A percentile compares a stretch with the other conserved stretches of the same genome.
These are phyloP conservation scores for Pandemis corylana DNA, from an alignment of 2,888 invertebrate species.

Conservation along the genomic window DNA sequence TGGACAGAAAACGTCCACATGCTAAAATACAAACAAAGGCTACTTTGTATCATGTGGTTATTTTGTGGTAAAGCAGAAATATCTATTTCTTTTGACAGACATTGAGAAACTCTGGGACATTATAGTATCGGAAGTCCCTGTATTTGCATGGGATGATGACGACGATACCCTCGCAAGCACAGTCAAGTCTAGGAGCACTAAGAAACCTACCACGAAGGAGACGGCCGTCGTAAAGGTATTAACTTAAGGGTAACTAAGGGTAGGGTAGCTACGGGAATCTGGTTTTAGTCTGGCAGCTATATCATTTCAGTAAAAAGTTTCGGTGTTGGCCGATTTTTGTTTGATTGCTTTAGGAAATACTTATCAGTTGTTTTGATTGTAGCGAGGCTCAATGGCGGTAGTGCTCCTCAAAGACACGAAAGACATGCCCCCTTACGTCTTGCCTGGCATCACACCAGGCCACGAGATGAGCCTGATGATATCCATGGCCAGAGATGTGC, in stretches of 20 bases:
- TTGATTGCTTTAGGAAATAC: too few relatives aligned
- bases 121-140: slow-evolving; percentile 58
- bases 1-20: too few relatives aligned
- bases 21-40: too few relatives aligned
- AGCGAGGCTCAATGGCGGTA: slow-evolving; percentile 58
- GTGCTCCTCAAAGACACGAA: slow-evolving; percentile 63
- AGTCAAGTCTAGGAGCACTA: slow-evolving; percentile 63
- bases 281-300: too few relatives aligned
- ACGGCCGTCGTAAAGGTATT: slow-evolving; percentile 52
- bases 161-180: slow-evolving; percentile 68
- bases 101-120: slow-evolving; percentile 59
- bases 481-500: slow-evolving; percentile 70
- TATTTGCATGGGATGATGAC: slow-evolving; percentile 74
- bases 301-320: too few relatives aligned
- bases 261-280: too few relatives aligned
- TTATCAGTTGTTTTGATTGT: slow-evolving; percentile 29
- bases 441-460: slow-evolving; percentile 73
- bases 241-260: neutral
- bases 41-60: neutral
- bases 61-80: neutral
- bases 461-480: slow-evolving; percentile 66
- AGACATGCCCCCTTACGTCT: slow-evolving; percentile 55
- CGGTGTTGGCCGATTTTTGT: too few relatives aligned
- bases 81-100: slow-evolving; percentile 47
- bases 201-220: slow-evolving; percentile 67